Evolutionary conservation across 2,113 vertebrate genomes (phyloP), one percentile per base, ranked within the genome.

Genomic region (Lagopus leucura): DNA sequence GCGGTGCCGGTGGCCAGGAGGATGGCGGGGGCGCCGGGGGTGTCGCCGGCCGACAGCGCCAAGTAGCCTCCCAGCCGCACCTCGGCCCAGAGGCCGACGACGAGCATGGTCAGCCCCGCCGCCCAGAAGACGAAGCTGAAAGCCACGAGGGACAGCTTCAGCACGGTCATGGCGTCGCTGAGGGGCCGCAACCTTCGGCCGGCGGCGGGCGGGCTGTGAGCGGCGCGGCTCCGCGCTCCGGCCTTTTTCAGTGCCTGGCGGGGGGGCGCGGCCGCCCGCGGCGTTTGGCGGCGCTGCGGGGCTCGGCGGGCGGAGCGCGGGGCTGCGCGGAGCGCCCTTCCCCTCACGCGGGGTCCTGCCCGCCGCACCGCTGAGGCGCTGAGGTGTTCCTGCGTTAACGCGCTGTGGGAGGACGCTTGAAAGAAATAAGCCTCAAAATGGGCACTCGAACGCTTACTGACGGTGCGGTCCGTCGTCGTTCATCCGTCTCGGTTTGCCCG

Each of bases 51-150:
- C 0, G 98, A 99, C 72, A 99, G 95, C 32, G 93, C 92, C 97
- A 99, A 96, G 97, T 98, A 99, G 92, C 97, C 96, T 3, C 98
- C 97, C 90, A 99, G 95, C 2, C 98, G 98, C 69, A 98, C 95
- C 89, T 97, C 98, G 17, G 98, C 98, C 99, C 99, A 98, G 34
- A 99, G 95, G 19, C 99, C 98, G 36, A 99, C 89, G 50, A 97
- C 98, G 84, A 99, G 97, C 97, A 98, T 97, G 52, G 97, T 97
- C 75, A 99, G 94, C 12, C 99, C 98, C 0, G 98, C 98, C 6
- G 98, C 98, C 98, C 98, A 98, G 95, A 99, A 99, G 45, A 99
- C 93, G 74, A 98, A 98, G 95, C 98, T 99, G 96, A 99, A 99
- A 73, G 98, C 97, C 91, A 99, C 97, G 66, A 99, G 98, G 21